These are phyloP conservation scores for Chrysoperla carnea DNA, from an alignment of 1,140 invertebrate genomes.

Conservation along the genomic window DNA sequence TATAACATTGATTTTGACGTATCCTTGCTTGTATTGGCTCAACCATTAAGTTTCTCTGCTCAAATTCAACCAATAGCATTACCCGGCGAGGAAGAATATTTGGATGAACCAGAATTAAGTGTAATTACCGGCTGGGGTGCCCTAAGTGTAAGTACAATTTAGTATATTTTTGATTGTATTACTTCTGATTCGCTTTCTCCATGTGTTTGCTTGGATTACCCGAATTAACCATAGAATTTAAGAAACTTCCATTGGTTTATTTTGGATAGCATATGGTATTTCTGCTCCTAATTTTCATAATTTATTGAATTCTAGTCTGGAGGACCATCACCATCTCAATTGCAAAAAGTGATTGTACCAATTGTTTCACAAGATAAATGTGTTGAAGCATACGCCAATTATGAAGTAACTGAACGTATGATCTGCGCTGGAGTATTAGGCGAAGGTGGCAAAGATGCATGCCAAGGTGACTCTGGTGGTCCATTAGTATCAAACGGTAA, in stretches of 20 bases:
- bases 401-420: not conserved
- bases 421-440: not conserved
- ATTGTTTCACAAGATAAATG: constrained; percentile 3
- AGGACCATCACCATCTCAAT: constrained; percentile 1
- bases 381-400: not conserved
- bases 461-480: constrained; percentile 3
- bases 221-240: too few species aligned
- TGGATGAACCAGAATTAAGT: constrained; percentile 10
- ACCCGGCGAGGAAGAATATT: not conserved
- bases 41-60: constrained; percentile 1
- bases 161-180: too few species aligned
- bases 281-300: too few species aligned
- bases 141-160: constrained; percentile 1
- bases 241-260: too few species aligned
- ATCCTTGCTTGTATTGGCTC: constrained; percentile 1
- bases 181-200: too few species aligned
- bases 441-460: not conserved
- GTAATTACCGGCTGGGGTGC: constrained; percentile 7
- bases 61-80: not conserved
- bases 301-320: not conserved
- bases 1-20: constrained; percentile 1
- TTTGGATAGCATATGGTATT: too few species aligned
- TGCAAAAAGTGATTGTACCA: constrained; percentile 5
- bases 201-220: too few species aligned
- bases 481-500: not conserved